Evolutionary conservation across 2,797 vertebrate genomes (phyloP).

Genomic region (Mico argentatus): DNA sequence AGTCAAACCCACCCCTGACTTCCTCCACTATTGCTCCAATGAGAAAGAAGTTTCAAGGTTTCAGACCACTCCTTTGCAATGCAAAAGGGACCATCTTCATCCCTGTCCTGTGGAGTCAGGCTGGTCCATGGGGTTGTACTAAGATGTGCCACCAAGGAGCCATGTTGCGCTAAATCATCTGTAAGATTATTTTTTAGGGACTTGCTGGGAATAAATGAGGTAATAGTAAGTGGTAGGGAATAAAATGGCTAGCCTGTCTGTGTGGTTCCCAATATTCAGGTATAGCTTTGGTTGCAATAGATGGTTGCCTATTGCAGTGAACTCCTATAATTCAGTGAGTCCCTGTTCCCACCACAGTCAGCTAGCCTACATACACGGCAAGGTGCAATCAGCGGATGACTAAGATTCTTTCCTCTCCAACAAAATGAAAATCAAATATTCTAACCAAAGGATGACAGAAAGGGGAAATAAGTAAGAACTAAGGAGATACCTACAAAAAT

Average conservation of each 20-base stretch:
- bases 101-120: background rate
- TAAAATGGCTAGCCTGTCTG: background rate
- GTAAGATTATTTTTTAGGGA: background rate
- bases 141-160: background rate
- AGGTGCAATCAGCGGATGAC: background rate
- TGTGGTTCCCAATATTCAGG: background rate
- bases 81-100: conserved; percentile 62
- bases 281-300: background rate
- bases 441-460: background rate
- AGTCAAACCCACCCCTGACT: conserved; percentile 70
- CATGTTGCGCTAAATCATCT: background rate
- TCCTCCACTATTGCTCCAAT: conserved; percentile 72
- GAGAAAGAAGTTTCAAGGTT: conserved; percentile 77
- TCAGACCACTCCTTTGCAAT: conserved; percentile 75
- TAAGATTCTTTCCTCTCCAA: background rate
- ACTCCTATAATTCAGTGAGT: background rate
- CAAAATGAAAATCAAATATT: conserved; percentile 17
- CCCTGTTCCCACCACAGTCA: background rate
- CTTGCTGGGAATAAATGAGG: background rate
- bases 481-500: background rate
- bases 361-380: background rate
- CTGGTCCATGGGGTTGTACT: background rate
- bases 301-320: background rate
- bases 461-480: conserved; percentile 4
- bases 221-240: background rate